Evolutionary conservation across 1,140 invertebrate genomes (phyloP), one percentile per base, ranked within the genome.

Genomic region (Dryas iulia): DNA sequence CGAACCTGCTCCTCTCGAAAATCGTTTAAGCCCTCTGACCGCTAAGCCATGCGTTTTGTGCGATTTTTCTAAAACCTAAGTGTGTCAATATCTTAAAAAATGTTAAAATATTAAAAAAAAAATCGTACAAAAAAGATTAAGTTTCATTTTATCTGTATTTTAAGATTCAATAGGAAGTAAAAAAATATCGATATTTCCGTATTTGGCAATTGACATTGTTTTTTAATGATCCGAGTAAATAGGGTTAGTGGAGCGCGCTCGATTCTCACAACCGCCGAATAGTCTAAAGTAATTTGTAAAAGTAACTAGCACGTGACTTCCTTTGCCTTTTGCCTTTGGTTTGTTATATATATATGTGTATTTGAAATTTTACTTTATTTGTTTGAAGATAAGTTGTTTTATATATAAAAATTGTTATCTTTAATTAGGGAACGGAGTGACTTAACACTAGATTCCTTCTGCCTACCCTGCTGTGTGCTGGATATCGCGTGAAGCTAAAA

Each of bases 241-340:
- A 47, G 39, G 39, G 39, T 47, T 47, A 47, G 39, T 47, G 39
- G 39, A 47, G 39, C 39, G 39, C 39, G 39, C 18, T 47, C 39
- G 39, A 47, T 47, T 47, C 39, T 18, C 39, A 21, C 39, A 47
- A 47, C 18, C n/a, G 18, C n/a, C 39, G 39, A 47, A 47, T 47
- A 47, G 39, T 47, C 39, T 18, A 7, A 21, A 18, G 39, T 47
- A 47, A 47, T 47, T 47, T 47, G 18, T 47, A 47, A 47, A 47
- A 47, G 39, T 47, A 47, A 47, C 39, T 47, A 47, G 39, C 39
- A 47, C 39, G 14, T 47, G 39, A 47, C 39, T 47, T 47, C 39
- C 39, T 47, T 47, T 47, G 39, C 39, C 2, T 47, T 31, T 35
- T 47, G n/a, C 39, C 18, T 47, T 11, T 47, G 39, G 14, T 47